A percentile compares a stretch with the other conserved stretches of the same genome.
Evolutionary conservation across 2,797 vertebrate genomes (phyloP).

Genomic region (Falco concolor): DNA sequence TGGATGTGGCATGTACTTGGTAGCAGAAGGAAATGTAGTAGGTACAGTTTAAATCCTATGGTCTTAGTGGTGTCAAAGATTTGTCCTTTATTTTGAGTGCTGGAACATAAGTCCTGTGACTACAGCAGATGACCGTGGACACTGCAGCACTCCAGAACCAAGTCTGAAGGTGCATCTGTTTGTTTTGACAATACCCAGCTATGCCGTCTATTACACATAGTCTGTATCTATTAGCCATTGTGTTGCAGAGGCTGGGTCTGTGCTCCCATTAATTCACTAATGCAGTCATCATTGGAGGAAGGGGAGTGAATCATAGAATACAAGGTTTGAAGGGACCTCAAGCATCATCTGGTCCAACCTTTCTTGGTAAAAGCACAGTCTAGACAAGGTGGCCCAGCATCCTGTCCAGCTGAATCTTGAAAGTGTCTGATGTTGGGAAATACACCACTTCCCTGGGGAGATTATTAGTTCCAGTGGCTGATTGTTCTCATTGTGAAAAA

Average conservation of each 20-base stretch:
- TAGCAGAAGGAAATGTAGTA: neutral
- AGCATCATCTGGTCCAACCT: neutral
- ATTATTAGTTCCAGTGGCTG: no score
- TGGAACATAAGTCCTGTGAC: neutral
- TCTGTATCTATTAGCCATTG: neutral
- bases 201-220: neutral
- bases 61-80: neutral
- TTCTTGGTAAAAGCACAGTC: neutral
- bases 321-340: neutral
- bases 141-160: neutral
- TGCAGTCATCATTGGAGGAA: neutral
- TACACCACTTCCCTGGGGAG: no score
- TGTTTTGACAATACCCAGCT: neutral
- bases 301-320: neutral
- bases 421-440: no score
- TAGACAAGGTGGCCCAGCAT: neutral
- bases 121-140: neutral
- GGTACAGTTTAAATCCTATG: neutral
- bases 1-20: neutral
- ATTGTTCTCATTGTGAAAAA: no score
- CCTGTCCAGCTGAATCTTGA: neutral
- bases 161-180: neutral
- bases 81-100: neutral
- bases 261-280: neutral
- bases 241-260: neutral